Evolutionary conservation across 2,888 invertebrate genomes (phyloP), one percentile per base, ranked within the genome.

Genomic region (Andrena camellia): DNA sequence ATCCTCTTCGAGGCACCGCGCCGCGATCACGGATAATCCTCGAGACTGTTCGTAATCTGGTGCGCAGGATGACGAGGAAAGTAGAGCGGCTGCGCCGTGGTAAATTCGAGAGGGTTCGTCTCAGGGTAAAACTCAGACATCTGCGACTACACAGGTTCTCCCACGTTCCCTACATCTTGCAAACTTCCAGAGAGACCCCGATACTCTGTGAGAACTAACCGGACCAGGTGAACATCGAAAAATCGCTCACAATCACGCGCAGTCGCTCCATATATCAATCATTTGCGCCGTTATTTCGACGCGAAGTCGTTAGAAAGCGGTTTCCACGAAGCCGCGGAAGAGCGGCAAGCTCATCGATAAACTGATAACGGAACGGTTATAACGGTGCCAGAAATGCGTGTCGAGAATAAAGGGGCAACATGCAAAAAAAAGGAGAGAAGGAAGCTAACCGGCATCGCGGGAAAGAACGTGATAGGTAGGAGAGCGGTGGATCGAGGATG

Each of bases 311-410:
- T 57, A 57, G 57, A 57, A 57, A 57, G 57, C 57, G 26, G 23
- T 26, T 57, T 57, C 23, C 57, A 26, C 23, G 57, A 57, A 57
- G 8, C 13, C 29, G 59, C 20, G 59, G 52, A 54, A 52, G 48
- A 48, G 10, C n/a, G 13, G 35, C 33, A 13, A 54, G 20, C 35
- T 69, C 26, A 42, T 60, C 29, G 69, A 81, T 83, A 62, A 52
- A 23, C 35, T 54, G 83, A 82, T 84, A 85, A 81, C 81, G 81
- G 81, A 62, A 67, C 77, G 29, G 31, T 54, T 20, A 13, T 84
- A 84, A 85, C 85, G 85, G 85, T 81, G 3, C 57, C 23, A 67
- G 64, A 59, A 29, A 63, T 31, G 23, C 31, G 48, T 64, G 35
- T 70, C 20, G 52, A 69, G 60, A 35, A 54, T 35, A 73, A 69